Conservation (phyloP, 2,113 vertebrate species). For the Osmerus eperlanus region DNA sequence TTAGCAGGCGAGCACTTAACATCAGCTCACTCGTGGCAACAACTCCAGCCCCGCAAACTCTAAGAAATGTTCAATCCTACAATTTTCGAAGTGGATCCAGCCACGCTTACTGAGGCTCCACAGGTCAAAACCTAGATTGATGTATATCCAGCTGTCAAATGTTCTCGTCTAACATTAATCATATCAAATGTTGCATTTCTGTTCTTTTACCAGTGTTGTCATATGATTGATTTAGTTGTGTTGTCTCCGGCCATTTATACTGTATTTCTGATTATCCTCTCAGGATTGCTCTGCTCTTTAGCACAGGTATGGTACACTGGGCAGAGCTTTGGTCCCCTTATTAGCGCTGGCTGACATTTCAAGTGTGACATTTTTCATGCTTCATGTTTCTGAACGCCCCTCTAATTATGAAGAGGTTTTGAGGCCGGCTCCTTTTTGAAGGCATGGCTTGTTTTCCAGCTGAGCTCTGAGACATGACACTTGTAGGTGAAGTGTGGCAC, state of each 20-base stretch:
- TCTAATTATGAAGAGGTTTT: slow-evolving; percentile 28
- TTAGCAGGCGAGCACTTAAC: slow-evolving; percentile 46
- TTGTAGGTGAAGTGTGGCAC: too few relatives aligned
- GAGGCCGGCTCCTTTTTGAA: slow-evolving; percentile 31
- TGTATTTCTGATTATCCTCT: background rate
- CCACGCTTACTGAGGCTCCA: too few relatives aligned
- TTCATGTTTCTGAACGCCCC: slow-evolving; percentile 19
- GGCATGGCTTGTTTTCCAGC: slow-evolving; percentile 24
- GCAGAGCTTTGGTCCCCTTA: slow-evolving; percentile 39
- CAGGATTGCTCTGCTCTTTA: background rate
- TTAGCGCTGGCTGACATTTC: slow-evolving; percentile 63
- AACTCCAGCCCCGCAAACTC: background rate
- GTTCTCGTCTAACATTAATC: too few relatives aligned
- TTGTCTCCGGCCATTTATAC: too few relatives aligned
- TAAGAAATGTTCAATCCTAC: background rate
- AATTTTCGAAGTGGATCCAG: too few relatives aligned
- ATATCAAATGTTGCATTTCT: slow-evolving; percentile 2
- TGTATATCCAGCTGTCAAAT: too few relatives aligned
- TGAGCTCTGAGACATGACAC: too few relatives aligned
- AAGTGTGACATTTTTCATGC: slow-evolving; percentile 34
- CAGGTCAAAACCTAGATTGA: too few relatives aligned
- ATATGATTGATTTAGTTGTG: too few relatives aligned
- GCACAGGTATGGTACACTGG: background rate
- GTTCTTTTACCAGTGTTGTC: too few relatives aligned
- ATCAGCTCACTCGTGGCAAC: slow-evolving; percentile 2